Conservation (phyloP, 2,113 vertebrate species). For the Neotoma lepida region DNA sequence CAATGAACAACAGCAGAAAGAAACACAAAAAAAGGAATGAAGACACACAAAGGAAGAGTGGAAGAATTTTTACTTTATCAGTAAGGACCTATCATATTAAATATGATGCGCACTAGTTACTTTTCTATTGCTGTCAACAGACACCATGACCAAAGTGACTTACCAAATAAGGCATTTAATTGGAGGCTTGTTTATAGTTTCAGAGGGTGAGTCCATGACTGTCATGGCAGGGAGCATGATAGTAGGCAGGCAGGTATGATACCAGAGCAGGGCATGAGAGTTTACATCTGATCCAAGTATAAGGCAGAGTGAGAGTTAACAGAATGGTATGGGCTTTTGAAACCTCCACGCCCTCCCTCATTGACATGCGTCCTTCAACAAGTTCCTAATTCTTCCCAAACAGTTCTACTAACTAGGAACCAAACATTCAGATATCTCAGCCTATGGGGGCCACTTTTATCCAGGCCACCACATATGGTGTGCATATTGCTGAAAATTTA, state of each 20-base stretch:
- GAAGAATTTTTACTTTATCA: not conserved
- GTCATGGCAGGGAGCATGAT: not conserved
- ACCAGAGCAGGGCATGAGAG: not conserved
- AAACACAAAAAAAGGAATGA: not conserved
- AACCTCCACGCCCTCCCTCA: not conserved
- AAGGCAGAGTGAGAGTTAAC: not conserved
- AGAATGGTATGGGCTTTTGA: not conserved
- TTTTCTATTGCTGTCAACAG: not conserved
- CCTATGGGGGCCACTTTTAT: not conserved
- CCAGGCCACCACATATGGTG: not conserved
- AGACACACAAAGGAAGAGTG: not conserved
- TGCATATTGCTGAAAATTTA: not conserved
- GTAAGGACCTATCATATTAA: not conserved
- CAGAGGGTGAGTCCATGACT: not conserved
- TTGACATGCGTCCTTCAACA: not conserved
- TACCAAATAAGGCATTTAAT: not conserved
- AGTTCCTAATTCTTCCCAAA: not conserved
- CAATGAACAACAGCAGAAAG: not conserved
- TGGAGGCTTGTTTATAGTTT: not conserved
- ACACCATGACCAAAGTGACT: not conserved
- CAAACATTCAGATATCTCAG: not conserved
- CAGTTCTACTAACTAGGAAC: not conserved
- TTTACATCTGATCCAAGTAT: not conserved
- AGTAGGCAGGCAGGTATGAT: not conserved
- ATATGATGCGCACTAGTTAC: not conserved